Conservation (phyloP, 2,113 vertebrate species). For the Tringa solitaria region DNA sequence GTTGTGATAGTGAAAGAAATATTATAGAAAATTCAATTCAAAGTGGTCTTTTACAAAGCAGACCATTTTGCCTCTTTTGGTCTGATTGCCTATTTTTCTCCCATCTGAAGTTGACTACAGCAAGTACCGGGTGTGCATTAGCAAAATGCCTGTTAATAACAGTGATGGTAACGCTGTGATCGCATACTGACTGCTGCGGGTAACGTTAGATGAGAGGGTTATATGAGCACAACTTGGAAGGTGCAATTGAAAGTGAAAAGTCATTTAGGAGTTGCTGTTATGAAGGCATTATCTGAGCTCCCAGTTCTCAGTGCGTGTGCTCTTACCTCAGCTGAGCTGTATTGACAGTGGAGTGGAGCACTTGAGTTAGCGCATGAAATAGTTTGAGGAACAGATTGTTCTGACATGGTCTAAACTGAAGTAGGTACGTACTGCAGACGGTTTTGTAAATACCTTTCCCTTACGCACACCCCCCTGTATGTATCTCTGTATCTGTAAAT, state of each 20-base stretch:
- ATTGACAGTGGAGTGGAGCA: neutral
- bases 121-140: neutral
- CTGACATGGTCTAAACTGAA: neutral
- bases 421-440: neutral
- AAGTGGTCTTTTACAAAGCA: neutral
- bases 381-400: neutral
- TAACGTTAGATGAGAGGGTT: neutral
- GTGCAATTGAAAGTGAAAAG: constrained; percentile 15
- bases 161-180: neutral
- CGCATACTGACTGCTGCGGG: neutral
- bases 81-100: neutral
- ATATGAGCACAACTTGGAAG: neutral
- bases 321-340: neutral
- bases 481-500: neutral
- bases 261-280: neutral
- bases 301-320: neutral
- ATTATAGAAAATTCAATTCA: neutral
- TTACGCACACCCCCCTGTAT: neutral
- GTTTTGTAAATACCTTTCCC: neutral
- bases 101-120: neutral
- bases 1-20: neutral
- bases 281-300: neutral
- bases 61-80: neutral
- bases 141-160: neutral
- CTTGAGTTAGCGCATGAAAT: neutral